Base-by-base conservation (phyloP, 2,888 invertebrate genomes). In the Ennomos quercinarius region DNA sequence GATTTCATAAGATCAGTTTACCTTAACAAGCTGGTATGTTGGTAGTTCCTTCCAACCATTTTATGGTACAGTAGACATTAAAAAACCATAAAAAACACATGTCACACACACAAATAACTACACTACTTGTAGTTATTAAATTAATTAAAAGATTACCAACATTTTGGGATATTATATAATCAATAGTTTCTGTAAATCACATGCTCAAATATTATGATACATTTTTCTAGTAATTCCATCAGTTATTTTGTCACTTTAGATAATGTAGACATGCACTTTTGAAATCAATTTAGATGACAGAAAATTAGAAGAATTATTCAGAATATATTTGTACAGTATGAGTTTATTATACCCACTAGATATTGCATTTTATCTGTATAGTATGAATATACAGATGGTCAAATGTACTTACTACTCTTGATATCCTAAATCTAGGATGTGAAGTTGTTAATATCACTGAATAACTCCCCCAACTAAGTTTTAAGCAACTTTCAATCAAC, bases 11-110 rank as follows among this genome's bases (percentile, higher is more conserved):
- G 84, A 88, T 84, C 84, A 67, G 76, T 78, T 93, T 94, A 94
- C 94, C 94, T 94, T 94, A 90, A 94, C 91, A 91, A 94, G 94
- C 93, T 93, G 94, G 92, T 94, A 94, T 90, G 94, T 93, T 89
- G 94, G 94, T 92, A 94, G 94, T 90, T 94, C 94, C 94, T 94
- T 93, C 91, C 93, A 90, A 89, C 89, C 88, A 90, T 86, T 81
- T 84, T 84, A 90, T 81, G 89, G 89, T 88, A 87, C 79, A 92
- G 90, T 86, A 87, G 90, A 91, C 89, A 89, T 90, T 91, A 90
- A 91, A 89, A 89, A 84, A 88, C 80, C 84, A 87, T 83, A 89
- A 91, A 91, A 92, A 84, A 88, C 85, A 91, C 89, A 90, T 87
- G 89, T 93, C 91, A 92, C 90, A 92, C 84, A 83, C 83, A 91